Conservation (phyloP, 2,888 invertebrate species). For the Periphyllus acericola region DNA sequence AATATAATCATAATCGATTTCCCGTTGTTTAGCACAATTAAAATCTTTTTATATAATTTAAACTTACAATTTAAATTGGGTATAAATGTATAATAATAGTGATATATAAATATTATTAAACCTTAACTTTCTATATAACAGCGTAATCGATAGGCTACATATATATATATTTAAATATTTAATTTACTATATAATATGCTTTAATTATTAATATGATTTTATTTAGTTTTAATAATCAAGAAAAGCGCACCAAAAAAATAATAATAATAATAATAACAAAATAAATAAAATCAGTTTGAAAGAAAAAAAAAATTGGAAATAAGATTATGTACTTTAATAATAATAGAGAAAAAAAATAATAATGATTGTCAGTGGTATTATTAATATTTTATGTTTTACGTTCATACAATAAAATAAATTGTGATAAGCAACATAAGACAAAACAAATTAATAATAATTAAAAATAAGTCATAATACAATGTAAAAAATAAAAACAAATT, state of each 20-base stretch:
- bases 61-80: constrained; percentile 51
- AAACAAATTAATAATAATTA: constrained; percentile 40
- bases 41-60: constrained; percentile 20
- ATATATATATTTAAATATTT: constrained; percentile 28
- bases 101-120: constrained; percentile 59
- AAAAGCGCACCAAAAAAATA: constrained; percentile 44
- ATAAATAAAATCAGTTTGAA: constrained; percentile 20
- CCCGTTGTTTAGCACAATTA: constrained; percentile 35
- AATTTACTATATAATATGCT: constrained; percentile 53
- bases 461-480: constrained; percentile 34
- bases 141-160: constrained; percentile 52
- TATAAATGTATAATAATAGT: constrained; percentile 60
- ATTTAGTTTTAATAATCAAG: constrained; percentile 43
- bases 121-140: constrained; percentile 61
- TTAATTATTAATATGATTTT: constrained; percentile 40
- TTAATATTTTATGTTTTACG: constrained; percentile 13
- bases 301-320: constrained; percentile 23
- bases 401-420: constrained; percentile 32
- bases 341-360: constrained; percentile 26
- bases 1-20: constrained; percentile 33
- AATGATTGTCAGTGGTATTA: constrained; percentile 49
- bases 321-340: constrained; percentile 12
- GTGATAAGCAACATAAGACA: constrained; percentile 38
- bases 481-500: constrained; percentile 59
- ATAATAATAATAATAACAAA: constrained; percentile 18